Base-by-base conservation (phyloP, 2,888 invertebrate species). In the Bugulina stolonifera region DNA sequence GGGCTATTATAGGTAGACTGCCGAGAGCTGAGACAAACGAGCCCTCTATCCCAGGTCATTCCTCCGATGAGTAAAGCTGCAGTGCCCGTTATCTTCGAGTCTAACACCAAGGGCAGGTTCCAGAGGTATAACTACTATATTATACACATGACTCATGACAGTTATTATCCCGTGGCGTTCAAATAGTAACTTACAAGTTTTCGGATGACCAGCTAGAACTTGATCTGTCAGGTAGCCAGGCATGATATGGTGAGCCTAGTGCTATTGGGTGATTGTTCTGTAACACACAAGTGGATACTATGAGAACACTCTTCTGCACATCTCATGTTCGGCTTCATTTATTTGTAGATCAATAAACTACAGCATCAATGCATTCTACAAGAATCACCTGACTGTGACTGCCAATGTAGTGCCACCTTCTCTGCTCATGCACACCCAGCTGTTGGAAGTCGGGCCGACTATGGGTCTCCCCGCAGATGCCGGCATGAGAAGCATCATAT, bases 71-170 rank as follows among this genome's bases (percentile, higher is more conserved):
- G 82, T 55, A 82, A 80, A 71, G 83, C 83, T n/a, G 73, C 75
- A 52, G 78, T 84, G 27, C 83, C 84, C 14, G 79, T 84, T 70
- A 79, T 84, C 73, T 84, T 84, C 78, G 84, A 84, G 72, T 83
- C 83, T 5, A 80, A 76, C 74, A 76, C 75, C 43, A 81, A 80
- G 74, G 83, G 83, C 69, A 80, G 76, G 54, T 84, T 84, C 73
- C 83, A 83, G 72, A 81, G 83, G 83, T 83, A 74, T 74, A 64
- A 5, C n/a, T n/a, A n/a, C n/a, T n/a, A n/a, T n/a, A n/a, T n/a
- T n/a, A n/a, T n/a, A n/a, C n/a, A n/a, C n/a, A n/a, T n/a, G n/a
- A n/a, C n/a, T n/a, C n/a, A n/a, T n/a, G n/a, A n/a, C n/a, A n/a
- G n/a, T n/a, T n/a, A n/a, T n/a, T n/a, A n/a, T n/a, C n/a, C n/a